Evolutionary conservation across 2,113 vertebrate species (phyloP).

Genomic region (Blennius ocellaris): DNA sequence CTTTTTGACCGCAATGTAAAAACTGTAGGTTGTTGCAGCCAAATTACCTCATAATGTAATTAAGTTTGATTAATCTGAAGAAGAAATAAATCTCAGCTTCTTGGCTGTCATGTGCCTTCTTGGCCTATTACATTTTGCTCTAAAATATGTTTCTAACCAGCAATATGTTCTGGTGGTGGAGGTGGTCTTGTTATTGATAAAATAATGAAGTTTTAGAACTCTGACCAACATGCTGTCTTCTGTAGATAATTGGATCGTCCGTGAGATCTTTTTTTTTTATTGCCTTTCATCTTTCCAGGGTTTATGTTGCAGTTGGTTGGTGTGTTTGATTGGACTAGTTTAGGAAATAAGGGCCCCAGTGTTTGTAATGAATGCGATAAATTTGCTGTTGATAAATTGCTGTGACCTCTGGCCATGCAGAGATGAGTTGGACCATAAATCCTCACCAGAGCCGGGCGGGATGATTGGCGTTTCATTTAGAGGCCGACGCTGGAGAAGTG

Average conservation of each 20-base stretch:
- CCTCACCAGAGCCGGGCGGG: background rate
- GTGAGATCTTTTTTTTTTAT: background rate
- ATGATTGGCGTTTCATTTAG: conserved; percentile 63
- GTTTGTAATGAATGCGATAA: conserved; percentile 48
- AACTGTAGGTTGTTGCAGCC: too few species aligned
- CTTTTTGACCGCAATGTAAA: too few species aligned
- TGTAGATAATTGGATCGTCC: conserved; percentile 12
- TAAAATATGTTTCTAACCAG: too few species aligned
- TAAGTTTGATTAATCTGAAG: too few species aligned
- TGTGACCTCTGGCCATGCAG: background rate
- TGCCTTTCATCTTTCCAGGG: background rate
- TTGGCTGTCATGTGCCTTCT: too few species aligned
- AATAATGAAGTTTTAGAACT: background rate
- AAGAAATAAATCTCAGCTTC: too few species aligned
- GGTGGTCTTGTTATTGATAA: background rate
- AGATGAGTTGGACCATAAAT: conserved; percentile 17
- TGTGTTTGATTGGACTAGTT: conserved; percentile 23
- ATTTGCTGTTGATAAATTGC: conserved; percentile 33
- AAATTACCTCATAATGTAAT: too few species aligned
- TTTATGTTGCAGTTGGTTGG: background rate
- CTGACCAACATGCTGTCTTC: background rate
- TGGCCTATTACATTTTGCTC: too few species aligned
- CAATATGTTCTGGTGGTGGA: background rate
- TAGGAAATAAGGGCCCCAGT: conserved; percentile 23
- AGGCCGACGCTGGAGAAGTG: background rate